These are phyloP conservation scores for Onthophagus taurus DNA, from an alignment of 1,140 invertebrate species.

Conservation along the genomic window DNA sequence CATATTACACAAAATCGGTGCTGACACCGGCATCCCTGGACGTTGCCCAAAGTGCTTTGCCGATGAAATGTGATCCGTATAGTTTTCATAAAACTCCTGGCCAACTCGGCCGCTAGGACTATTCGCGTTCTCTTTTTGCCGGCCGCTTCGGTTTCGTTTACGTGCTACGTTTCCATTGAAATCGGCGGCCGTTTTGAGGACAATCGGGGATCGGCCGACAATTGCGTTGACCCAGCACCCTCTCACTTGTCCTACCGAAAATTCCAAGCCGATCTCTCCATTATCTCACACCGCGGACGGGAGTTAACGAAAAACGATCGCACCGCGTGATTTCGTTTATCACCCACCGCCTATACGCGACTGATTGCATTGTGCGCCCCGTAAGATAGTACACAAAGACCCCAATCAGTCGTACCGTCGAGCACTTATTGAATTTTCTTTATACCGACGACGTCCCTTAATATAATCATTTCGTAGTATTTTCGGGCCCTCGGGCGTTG, in stretches of 20 bases:
- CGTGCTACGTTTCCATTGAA: too few species aligned
- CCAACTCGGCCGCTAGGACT: too few species aligned
- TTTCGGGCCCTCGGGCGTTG: constrained; percentile 5
- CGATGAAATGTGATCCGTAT: constrained; percentile 16
- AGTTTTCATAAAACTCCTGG: constrained; percentile 6
- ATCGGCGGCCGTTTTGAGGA: too few species aligned
- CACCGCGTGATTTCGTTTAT: constrained; percentile 22
- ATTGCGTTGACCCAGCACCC: too few species aligned
- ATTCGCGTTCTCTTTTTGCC: too few species aligned
- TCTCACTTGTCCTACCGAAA: too few species aligned
- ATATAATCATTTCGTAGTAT: constrained; percentile 8
- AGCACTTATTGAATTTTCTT: constrained; percentile 17
- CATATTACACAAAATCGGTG: constrained; percentile 25
- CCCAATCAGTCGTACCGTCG: constrained; percentile 33
- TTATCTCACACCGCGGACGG: too few species aligned
- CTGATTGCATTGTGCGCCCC: constrained; percentile 34
- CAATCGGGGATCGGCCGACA: too few species aligned
- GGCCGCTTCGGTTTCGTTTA: too few species aligned
- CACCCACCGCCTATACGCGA: constrained; percentile 26
- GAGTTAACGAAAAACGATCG: too few species aligned
- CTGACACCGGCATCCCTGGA: constrained; percentile 22
- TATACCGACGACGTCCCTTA: constrained; percentile 5
- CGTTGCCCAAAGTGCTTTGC: constrained; percentile 14
- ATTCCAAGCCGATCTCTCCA: too few species aligned
- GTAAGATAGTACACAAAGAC: constrained; percentile 34